These are phyloP conservation scores for Sclerurus mexicanus DNA, from an alignment of 2,113 vertebrate genomes.

Conservation along the genomic window DNA sequence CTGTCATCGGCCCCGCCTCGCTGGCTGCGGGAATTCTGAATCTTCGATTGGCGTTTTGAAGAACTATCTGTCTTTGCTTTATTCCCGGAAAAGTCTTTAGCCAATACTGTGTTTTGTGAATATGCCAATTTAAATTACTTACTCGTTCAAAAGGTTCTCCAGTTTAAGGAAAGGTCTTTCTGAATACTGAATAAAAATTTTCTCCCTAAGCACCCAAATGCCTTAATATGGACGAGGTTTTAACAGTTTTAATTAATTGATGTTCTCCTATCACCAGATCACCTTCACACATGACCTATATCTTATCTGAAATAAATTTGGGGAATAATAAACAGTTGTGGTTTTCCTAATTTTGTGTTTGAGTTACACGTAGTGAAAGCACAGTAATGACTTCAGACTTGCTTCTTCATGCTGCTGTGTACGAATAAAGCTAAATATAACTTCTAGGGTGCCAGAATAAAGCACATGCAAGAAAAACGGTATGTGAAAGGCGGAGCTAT, in stretches of 20 bases:
- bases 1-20: not conserved
- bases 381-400: not conserved
- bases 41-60: not conserved
- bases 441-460: not conserved
- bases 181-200: not conserved
- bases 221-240: not conserved
- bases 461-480: not conserved
- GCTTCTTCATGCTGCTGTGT: not conserved
- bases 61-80: not conserved
- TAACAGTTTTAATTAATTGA: not conserved
- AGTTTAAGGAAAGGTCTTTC: not conserved
- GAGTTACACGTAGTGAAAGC: not conserved
- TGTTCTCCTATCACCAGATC: not conserved
- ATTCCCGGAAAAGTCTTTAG: not conserved
- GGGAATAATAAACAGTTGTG: not conserved
- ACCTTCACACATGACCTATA: not conserved
- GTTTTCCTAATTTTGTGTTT: not conserved
- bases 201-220: not conserved
- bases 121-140: not conserved
- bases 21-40: not conserved
- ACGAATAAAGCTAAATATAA: not conserved
- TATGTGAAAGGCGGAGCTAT: not conserved
- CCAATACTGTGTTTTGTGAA: no score
- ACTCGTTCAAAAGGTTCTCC: not conserved
- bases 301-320: not conserved